phyloP scores from a whole-genome alignment of 1,140 invertebrate species.

The Drosophila trapezifrons region DNA sequence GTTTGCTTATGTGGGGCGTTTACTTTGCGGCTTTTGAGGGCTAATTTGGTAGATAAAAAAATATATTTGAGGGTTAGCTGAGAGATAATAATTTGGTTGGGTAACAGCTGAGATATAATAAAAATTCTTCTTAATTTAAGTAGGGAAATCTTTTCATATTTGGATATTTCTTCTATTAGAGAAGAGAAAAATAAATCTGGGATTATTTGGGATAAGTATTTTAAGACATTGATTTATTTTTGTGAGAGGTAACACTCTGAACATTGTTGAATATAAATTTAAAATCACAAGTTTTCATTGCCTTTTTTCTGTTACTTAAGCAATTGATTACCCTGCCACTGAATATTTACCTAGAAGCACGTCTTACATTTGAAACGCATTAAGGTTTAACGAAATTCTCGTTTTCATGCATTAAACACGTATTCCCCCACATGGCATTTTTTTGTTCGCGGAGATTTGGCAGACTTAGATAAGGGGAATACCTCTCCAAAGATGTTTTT shows the following conservation, averaged over 20 bases:
- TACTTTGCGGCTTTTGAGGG: conserved; percentile 7
- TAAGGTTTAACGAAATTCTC: conserved; percentile 32
- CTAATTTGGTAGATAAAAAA: conserved; percentile 26
- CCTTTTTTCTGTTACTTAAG: conserved; percentile 11
- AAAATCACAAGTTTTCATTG: neutral
- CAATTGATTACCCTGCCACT: conserved; percentile 11
- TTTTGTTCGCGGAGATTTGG: conserved; percentile 12
- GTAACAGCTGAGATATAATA: neutral
- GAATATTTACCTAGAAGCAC: conserved; percentile 38
- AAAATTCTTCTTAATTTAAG: neutral
- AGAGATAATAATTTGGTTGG: conserved; percentile 3
- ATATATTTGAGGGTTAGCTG: conserved; percentile 1
- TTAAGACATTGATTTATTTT: neutral
- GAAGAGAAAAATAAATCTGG: too few relatives aligned
- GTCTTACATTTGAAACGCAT: conserved; percentile 42
- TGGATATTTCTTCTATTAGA: too few relatives aligned
- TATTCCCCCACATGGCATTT: conserved; percentile 28
- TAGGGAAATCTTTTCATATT: neutral
- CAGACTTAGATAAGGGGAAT: conserved; percentile 15
- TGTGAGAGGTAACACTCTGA: neutral
- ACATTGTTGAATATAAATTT: neutral
- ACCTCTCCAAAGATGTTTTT: conserved; percentile 2
- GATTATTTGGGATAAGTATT: neutral
- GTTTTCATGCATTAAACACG: conserved; percentile 56
- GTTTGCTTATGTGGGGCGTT: conserved; percentile 49